These are phyloP conservation scores for Onychorhynchus coronatus DNA, from an alignment of 2,113 vertebrate species.

Conservation along the genomic window DNA sequence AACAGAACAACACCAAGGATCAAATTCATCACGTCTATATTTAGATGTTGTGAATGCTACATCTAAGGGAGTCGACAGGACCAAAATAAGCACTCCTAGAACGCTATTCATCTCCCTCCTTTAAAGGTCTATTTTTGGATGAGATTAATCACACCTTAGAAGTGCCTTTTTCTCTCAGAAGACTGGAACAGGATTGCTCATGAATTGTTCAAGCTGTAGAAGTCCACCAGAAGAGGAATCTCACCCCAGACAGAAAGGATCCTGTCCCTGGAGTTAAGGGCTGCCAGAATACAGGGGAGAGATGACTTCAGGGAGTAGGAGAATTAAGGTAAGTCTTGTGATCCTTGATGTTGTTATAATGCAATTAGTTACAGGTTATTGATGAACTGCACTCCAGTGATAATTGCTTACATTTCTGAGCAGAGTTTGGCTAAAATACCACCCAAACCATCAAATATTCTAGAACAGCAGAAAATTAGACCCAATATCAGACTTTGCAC, in stretches of 20 bases:
- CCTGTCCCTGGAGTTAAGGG: neutral
- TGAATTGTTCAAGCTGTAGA: neutral
- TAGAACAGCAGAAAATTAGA: neutral
- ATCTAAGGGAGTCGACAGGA: neutral
- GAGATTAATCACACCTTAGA: neutral
- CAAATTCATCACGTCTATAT: constrained; percentile 20
- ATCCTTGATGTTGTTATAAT: neutral
- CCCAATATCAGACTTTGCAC: neutral
- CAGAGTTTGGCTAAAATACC: neutral
- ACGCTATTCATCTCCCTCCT: neutral
- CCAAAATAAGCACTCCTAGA: neutral
- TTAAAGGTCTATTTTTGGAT: neutral
- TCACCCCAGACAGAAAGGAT: neutral
- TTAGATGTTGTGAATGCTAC: neutral
- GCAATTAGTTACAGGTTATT: neutral
- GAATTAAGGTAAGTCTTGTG: neutral
- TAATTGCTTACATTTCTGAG: neutral
- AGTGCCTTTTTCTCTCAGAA: constrained; percentile 7
- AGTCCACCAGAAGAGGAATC: neutral
- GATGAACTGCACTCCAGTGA: neutral
- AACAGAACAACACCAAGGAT: constrained; percentile 11
- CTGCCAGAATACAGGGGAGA: neutral
- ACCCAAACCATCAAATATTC: neutral
- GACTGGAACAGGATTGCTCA: neutral
- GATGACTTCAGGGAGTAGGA: neutral